Base-by-base conservation (phyloP, 2,797 vertebrate species). In the Onychomys leucogaster region DNA sequence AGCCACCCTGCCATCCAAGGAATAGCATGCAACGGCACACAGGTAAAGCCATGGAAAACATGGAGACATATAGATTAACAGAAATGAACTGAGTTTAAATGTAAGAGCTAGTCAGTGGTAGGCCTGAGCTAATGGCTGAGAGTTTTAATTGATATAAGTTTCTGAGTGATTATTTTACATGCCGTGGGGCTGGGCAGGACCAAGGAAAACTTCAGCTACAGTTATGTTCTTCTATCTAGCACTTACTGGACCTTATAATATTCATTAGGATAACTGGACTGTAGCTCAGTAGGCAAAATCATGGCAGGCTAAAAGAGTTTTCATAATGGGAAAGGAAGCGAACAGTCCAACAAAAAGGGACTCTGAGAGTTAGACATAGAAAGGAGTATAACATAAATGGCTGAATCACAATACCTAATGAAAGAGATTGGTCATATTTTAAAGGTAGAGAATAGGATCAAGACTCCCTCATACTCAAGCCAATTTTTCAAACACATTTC, bases 281-380 rank as follows among this genome's bases (percentile, higher is more conserved):
- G 3, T 37, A 89, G 16, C 12, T 13, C 8, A n/a, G 41, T 27
- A 63, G 6, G 12, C 41, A 90, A 3, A 63, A 67, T 27, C 21
- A 49, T 6, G 2, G 21, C 16, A 27, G 19, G 16, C 6, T 57
- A 6, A 46, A 10, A 2, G 6, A n/a, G 1, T 1, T 2, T 84
- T n/a, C 1, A 10, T 34, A 96, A 34, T 25, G 16, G 5, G 29
- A 0, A 12, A 57, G 17, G 4, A 29, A 76, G n/a, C 49, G 6
- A 3, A 4, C 10, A 16, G 55, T 1, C 21, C 59, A 6, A 5
- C 23, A 71, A 71, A 19, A 34, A 19, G 12, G 14, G 17, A 63
- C 32, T 34, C n/a, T 80, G 14, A 46, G 34, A 85, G 32, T 16
- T 32, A 9, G 2, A 10, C n/a, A 23, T 9, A 87, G 63, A 87